These are phyloP conservation scores for Watsonalla cultraria DNA, from an alignment of 2,888 invertebrate genomes.

Conservation along the genomic window DNA sequence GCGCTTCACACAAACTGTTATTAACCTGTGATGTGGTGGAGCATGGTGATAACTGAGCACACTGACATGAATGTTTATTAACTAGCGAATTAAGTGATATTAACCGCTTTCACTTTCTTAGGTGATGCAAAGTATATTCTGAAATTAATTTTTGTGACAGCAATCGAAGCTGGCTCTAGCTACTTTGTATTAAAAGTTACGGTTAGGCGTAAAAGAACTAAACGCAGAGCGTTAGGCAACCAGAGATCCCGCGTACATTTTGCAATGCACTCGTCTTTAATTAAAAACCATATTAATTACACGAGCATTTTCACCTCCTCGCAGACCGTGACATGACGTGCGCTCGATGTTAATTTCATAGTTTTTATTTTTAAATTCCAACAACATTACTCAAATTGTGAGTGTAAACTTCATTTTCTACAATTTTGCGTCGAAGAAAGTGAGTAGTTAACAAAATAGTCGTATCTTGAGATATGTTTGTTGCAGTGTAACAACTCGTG, in stretches of 20 bases:
- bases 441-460: slow-evolving; percentile 11
- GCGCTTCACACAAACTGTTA: no score
- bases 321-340: slow-evolving; percentile 55
- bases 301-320: slow-evolving; percentile 51
- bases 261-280: slow-evolving; percentile 24
- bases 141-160: no score
- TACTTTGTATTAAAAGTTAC: no score
- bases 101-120: no score
- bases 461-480: slow-evolving; percentile 42
- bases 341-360: slow-evolving; percentile 19
- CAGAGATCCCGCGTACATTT: slow-evolving; percentile 14
- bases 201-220: no score
- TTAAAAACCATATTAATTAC: slow-evolving; percentile 42
- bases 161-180: no score
- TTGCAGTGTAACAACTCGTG: slow-evolving; percentile 23
- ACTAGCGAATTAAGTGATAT: no score
- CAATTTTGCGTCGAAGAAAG: slow-evolving; percentile 14
- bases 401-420: slow-evolving; percentile 8
- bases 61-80: no score
- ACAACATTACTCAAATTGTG: slow-evolving; percentile 11
- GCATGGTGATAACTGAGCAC: no score
- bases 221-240: neutral
- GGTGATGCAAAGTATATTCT: no score
- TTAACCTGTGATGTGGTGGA: no score
- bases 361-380: slow-evolving; percentile 15